Percentiles rank a stretch among this genome's conserved stretches.
Evolutionary conservation across 2,797 vertebrate genomes (phyloP).

Genomic region (Iguana delicatissima): DNA sequence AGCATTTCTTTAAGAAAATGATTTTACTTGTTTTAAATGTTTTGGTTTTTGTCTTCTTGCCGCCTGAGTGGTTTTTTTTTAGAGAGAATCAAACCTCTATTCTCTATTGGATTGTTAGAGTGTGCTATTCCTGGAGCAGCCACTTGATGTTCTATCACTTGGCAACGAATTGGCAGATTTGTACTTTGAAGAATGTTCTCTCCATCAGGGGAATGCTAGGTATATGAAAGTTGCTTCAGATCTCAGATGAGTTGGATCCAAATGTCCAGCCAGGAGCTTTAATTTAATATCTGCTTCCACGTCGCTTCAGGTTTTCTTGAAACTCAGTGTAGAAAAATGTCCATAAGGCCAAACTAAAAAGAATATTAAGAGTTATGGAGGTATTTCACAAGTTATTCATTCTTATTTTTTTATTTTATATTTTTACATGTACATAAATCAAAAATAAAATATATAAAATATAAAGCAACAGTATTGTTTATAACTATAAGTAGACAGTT

Average conservation of each 20-base stretch:
- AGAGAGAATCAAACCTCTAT: not conserved
- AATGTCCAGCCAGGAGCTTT: not conserved
- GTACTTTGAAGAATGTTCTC: not conserved
- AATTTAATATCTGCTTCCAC: not conserved
- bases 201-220: not conserved
- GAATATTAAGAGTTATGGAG: not conserved
- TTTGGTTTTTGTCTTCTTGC: slow-evolving; percentile 16
- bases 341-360: not conserved
- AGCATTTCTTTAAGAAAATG: not conserved
- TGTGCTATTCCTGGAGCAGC: not conserved
- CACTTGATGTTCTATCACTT: not conserved
- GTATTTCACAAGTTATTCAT: no score
- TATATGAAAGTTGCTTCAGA: not conserved
- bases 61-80: slow-evolving; percentile 7
- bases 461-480: no score
- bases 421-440: no score
- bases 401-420: no score
- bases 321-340: not conserved
- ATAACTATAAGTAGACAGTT: no score
- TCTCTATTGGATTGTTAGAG: not conserved
- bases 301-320: not conserved
- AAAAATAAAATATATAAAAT: no score
- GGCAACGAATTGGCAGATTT: not conserved
- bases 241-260: not conserved
- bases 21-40: not conserved